phyloP scores from a whole-genome alignment of 1,140 invertebrate species.

The Sipha flava region DNA sequence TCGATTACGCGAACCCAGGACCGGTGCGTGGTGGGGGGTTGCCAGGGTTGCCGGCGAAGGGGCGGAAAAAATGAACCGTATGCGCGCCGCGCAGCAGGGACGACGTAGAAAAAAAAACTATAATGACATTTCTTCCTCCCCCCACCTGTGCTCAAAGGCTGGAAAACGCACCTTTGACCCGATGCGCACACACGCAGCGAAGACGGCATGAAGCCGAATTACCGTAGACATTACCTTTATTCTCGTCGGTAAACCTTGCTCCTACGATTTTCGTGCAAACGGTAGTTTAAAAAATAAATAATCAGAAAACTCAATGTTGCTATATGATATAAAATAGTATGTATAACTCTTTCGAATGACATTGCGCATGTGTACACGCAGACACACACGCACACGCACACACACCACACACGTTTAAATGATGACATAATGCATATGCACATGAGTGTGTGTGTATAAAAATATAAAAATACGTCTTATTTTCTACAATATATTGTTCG shows the following conservation, averaged over 20 bases:
- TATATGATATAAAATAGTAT: no score
- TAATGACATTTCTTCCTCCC: conserved; percentile 1
- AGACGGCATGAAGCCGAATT: neutral
- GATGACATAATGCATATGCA: no score
- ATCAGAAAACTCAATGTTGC: neutral
- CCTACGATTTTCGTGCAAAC: neutral
- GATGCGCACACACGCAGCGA: neutral
- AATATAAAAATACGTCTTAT: no score
- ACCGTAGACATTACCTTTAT: neutral
- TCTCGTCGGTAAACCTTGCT: neutral
- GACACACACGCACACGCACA: no score
- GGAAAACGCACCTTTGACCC: conserved; percentile 12
- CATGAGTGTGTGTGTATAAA: no score
- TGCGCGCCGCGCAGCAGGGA: neutral
- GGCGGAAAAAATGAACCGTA: neutral
- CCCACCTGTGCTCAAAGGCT: neutral
- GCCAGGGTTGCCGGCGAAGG: no score
- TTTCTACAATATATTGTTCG: no score
- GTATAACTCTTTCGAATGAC: no score
- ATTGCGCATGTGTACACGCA: no score
- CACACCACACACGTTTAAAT: no score
- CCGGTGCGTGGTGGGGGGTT: neutral
- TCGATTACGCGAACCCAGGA: neutral
- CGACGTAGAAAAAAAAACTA: neutral
- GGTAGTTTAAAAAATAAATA: neutral